Base-by-base conservation (phyloP, 2,797 vertebrate species). In the Mormyrus hasselquistii region DNA sequence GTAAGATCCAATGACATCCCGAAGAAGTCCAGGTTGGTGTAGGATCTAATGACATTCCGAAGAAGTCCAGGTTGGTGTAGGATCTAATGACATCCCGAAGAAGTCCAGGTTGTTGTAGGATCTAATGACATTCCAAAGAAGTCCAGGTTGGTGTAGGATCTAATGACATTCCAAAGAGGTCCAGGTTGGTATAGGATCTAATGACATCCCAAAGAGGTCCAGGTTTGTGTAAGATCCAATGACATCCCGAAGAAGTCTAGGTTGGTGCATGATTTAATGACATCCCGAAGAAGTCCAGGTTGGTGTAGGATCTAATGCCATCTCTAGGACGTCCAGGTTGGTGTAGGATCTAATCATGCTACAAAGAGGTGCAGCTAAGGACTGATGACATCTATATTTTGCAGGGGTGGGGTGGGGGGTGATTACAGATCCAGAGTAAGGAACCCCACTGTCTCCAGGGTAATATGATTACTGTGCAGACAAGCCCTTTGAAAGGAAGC, bases 381-480 rank as follows among this genome's bases (percentile, higher is more conserved):
- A n/a, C 38, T 79, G 47, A 49, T n/a, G 19, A 84, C 47, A 84
- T 50, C 19, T 22, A 84, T 41, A 84, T 84, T 10, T 84, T 84
- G 38, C 73, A 41, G 29, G 34, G 34, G n/a, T n/a, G n/a, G 34
- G 34, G 34, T 0, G 34, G 69, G 34, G 69, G 73, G 73, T 19
- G 73, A 6, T 50, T 50, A 19, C 25, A 55, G 52, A 86, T 86
- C 52, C 47, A 55, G 52, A 29, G 12, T n/a, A n/a, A 29, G 22
- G 52, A 86, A 29, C 7, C 85, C 29, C 25, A 19, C 22, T 55
- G 85, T 86, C 50, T 86, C 85, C 52, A 86, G 85, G 10, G 85
- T 86, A 86, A 86, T 86, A 86, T 14, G 85, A 41, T 86, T 86
- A 86, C 85, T 41, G 4, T 7, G 85, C 50, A 86, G 85, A 59